Evolutionary conservation across 2,888 invertebrate genomes (phyloP), one percentile per base, ranked within the genome.

Genomic region (Drosophila yooni): DNA sequence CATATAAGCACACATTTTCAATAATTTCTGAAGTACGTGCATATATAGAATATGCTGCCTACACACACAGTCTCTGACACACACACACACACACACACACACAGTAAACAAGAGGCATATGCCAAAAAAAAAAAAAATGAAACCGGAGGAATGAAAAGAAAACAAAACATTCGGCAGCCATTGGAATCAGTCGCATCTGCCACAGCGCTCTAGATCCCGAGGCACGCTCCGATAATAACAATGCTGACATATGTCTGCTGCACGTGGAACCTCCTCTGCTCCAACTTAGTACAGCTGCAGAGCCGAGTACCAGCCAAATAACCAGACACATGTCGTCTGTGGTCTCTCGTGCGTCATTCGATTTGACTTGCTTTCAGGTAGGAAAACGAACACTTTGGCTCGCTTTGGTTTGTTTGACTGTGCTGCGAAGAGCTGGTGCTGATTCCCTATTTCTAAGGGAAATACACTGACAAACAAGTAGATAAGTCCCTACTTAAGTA

Each of bases 171-270:
- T 57, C 43, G 61, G 43, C 53, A 46, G 61, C 56, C 78, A 74
- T 61, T 60, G 64, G 59, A 67, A 74, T 71, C 56, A 76, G 48
- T 62, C 51, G 76, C 81, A 81, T 64, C 81, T 81, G 81, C 76
- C 64, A 52, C 33, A 52, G 33, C 18, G 53, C 66, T 54, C 21
- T 13, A 67, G 48, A 58, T 60, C 50, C 66, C 61, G 11, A 66
- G 67, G 79, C 79, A 82, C 70, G 70, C 74, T 69, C 61, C 70
- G 61, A 69, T 70, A 69, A 74, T 69, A 82, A 81, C 64, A 48
- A 71, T 40, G 50, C 64, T 48, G 62, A 56, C 83, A 82, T 82
- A 74, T 81, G 76, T 64, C 57, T 10, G 58, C 38, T 76, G 71
- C 80, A 80, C 81, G 83, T 81, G 80, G 65, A 43, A 54, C 33